A percentile compares a stretch with the other conserved stretches of the same genome.
Conservation (phyloP, 1,140 invertebrate species). For the Argopecten irradians region DNA sequence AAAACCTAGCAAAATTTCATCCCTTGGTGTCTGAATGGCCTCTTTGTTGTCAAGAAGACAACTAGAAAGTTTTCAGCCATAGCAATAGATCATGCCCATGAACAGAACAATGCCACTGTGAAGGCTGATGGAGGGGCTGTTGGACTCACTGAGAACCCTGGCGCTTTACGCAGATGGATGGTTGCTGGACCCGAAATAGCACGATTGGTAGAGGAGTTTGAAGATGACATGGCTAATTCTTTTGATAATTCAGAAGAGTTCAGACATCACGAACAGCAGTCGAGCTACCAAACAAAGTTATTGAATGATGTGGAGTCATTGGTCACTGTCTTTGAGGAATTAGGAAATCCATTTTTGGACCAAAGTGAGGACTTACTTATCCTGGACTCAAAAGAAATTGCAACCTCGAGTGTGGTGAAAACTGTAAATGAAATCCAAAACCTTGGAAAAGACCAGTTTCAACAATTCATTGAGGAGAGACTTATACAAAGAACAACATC, state of each 20-base stretch:
- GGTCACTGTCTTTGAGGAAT: constrained; percentile 26
- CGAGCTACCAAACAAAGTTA: constrained; percentile 34
- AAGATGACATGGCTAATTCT: neutral
- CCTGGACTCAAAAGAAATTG: constrained; percentile 42
- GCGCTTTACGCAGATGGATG: constrained; percentile 39
- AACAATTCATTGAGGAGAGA: constrained; percentile 25
- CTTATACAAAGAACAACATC: neutral
- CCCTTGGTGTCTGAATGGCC: constrained; percentile 25
- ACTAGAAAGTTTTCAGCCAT: constrained; percentile 54
- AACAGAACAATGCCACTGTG: constrained; percentile 50
- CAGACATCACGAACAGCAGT: constrained; percentile 36
- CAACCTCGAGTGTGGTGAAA: neutral
- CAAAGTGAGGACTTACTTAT: constrained; percentile 39
- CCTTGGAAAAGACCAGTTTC: constrained; percentile 25
- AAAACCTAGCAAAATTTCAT: neutral
- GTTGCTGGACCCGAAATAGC: constrained; percentile 37
- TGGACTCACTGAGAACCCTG: constrained; percentile 48
- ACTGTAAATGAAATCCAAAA: constrained; percentile 12
- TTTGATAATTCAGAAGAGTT: neutral
- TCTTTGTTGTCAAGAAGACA: constrained; percentile 37
- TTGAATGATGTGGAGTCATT: constrained; percentile 33
- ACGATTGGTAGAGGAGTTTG: constrained; percentile 57
- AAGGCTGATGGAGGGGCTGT: constrained; percentile 64
- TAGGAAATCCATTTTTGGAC: constrained; percentile 55
- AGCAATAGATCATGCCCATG: constrained; percentile 62